These are phyloP conservation scores for Epiblema foenella DNA, from an alignment of 2,888 invertebrate genomes.

Conservation along the genomic window DNA sequence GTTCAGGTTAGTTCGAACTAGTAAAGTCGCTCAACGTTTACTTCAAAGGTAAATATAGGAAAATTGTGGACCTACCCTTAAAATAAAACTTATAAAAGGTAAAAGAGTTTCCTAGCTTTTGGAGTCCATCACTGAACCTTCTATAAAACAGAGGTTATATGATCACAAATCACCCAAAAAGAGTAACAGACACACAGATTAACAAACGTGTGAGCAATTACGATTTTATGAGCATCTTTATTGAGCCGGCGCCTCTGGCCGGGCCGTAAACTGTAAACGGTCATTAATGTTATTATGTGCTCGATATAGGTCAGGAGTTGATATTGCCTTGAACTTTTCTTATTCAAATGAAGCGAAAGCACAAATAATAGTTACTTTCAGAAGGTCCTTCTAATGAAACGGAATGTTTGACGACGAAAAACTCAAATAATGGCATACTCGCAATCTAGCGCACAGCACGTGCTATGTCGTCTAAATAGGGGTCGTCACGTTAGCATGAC, in stretches of 20 bases:
- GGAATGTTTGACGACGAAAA: too few relatives aligned
- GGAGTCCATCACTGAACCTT: background rate
- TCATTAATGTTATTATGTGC: slow-evolving; percentile 13
- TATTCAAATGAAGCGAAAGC: too few relatives aligned
- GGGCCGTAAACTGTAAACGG: slow-evolving; percentile 6
- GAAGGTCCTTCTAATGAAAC: too few relatives aligned
- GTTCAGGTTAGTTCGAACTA: too few relatives aligned
- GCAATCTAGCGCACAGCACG: too few relatives aligned
- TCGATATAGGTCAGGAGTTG: slow-evolving; percentile 14
- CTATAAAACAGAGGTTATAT: slow-evolving; percentile 24
- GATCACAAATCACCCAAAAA: slow-evolving; percentile 35
- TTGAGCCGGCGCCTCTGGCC: slow-evolving; percentile 28
- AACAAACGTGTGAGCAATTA: slow-evolving; percentile 35
- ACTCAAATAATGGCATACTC: too few relatives aligned
- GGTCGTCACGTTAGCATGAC: too few relatives aligned
- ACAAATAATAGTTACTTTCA: too few relatives aligned
- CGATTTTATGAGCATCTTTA: slow-evolving; percentile 24
- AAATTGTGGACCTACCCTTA: background rate
- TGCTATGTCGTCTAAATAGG: too few relatives aligned
- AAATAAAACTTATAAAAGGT: background rate
- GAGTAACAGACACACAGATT: slow-evolving; percentile 16
- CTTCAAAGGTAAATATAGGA: too few relatives aligned
- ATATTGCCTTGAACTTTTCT: too few relatives aligned
- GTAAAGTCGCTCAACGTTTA: too few relatives aligned
- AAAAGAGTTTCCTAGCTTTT: background rate